Conservation (phyloP, 2,113 vertebrate species). For the Tragelaphus strepsiceros region DNA sequence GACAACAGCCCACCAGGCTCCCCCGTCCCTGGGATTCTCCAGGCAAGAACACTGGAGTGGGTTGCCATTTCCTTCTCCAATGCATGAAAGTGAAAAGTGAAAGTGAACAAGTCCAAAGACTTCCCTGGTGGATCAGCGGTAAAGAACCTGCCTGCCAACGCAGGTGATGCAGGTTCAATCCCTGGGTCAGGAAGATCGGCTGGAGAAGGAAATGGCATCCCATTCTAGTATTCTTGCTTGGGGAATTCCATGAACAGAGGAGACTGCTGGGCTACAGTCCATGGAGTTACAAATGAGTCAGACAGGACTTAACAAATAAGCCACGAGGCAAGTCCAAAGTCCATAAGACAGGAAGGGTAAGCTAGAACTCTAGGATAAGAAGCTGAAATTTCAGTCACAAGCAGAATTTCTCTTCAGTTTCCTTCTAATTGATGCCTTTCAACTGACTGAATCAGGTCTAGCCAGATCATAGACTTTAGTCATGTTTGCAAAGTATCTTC, state of each 20-base stretch:
- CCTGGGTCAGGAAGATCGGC: background rate
- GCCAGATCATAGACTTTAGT: background rate
- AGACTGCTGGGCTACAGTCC: background rate
- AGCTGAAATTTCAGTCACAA: background rate
- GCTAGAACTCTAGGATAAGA: background rate
- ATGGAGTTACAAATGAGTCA: background rate
- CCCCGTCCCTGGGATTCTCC: too few species aligned
- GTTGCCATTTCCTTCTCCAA: too few species aligned
- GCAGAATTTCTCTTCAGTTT: background rate
- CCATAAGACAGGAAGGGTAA: background rate
- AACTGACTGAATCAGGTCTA: background rate
- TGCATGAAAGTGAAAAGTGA: too few species aligned
- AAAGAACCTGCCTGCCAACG: background rate
- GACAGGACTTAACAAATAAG: accelerated
- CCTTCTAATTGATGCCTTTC: background rate
- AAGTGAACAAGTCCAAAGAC: background rate
- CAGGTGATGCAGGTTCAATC: background rate
- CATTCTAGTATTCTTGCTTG: background rate
- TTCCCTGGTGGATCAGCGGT: background rate
- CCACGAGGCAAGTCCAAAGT: background rate
- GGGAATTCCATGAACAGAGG: background rate
- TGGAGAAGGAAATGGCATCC: background rate
- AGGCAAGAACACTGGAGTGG: too few species aligned
- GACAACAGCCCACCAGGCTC: too few species aligned
- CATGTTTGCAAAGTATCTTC: background rate